phyloP scores from a whole-genome alignment of 2,888 invertebrate species.

The Brachypalpus laphriformis region DNA sequence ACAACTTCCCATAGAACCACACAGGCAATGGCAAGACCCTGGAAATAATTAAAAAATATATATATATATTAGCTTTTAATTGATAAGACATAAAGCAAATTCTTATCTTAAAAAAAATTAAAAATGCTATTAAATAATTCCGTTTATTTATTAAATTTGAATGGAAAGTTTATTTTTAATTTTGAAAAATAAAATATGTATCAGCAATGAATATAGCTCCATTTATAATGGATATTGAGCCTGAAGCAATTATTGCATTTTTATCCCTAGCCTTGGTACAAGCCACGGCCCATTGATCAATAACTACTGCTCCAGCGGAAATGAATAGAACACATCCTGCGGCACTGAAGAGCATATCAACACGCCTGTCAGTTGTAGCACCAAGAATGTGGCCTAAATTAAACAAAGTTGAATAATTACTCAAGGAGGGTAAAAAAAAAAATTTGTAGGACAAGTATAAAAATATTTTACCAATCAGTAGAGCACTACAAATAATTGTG shows the following conservation, averaged over 20 bases:
- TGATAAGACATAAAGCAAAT: not conserved
- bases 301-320: slow-evolving; percentile 77
- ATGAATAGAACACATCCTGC: slow-evolving; percentile 77
- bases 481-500: slow-evolving; percentile 77
- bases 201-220: slow-evolving; percentile 78
- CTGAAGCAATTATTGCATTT: slow-evolving; percentile 76
- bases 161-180: slow-evolving; percentile 54
- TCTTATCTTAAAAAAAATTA: no score
- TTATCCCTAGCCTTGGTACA: slow-evolving; percentile 74
- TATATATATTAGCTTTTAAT: not conserved
- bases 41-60: slow-evolving; percentile 8
- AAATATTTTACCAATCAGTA: slow-evolving; percentile 78
- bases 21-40: slow-evolving; percentile 80
- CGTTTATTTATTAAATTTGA: no score
- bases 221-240: slow-evolving; percentile 76
- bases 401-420: not conserved
- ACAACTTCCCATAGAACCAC: slow-evolving; percentile 79
- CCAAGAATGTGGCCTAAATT: slow-evolving; percentile 77
- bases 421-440: no score
- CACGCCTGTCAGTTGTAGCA: slow-evolving; percentile 77
- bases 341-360: slow-evolving; percentile 78
- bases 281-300: slow-evolving; percentile 77
- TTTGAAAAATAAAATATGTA: slow-evolving; percentile 77
- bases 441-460: no score
- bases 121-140: no score